Evolutionary conservation across 2,113 vertebrate genomes (phyloP), one percentile per base, ranked within the genome.

Genomic region (Emydocephalus ijimae): DNA sequence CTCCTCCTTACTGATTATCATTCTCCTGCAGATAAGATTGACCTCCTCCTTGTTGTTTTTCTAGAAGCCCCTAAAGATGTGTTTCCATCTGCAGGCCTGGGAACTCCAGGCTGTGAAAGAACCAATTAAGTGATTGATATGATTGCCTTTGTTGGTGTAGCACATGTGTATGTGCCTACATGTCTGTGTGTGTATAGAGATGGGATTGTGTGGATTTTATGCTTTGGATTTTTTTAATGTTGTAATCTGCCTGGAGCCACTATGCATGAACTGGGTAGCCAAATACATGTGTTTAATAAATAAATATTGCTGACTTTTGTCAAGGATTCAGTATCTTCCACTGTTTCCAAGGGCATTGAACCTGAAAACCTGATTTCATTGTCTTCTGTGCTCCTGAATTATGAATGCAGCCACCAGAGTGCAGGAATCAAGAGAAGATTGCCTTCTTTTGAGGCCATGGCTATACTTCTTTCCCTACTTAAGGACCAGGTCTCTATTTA

Each of bases 371-470:
- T 92, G 89, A 92, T 95, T 90, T 94, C 74, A 95, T 95, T 96
- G 87, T 61, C 94, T 91, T 12, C 24, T 91, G 92, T 95, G 95
- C 94, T 95, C 95, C 94, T 95, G 92, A 96, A 93, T 85, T 95
- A 90, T 96, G 50, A 96, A 55, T 89, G 85, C 56, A 81, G 7
- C 2, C 90, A 86, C 48, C 96, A 91, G 93, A 93, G 96, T 93
- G 86, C 69, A 95, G 95, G 94, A 93, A 95, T 96, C 94, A 96
- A 96, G 95, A 96, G 93, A 94, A 94, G 91, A 90, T 94, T 89
- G 52, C 89, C 81, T 94, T 92, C 92, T 81, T 93, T 91, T 91
- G 95, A 93, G 94, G 94, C 93, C 0, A 9, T 92, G 64, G 50
- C 61, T 74, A 74, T 18, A 39, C 14, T 89, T 96, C 94, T 74